phyloP scores from a whole-genome alignment of 2,888 invertebrate genomes.

The Tineola bisselliella region DNA sequence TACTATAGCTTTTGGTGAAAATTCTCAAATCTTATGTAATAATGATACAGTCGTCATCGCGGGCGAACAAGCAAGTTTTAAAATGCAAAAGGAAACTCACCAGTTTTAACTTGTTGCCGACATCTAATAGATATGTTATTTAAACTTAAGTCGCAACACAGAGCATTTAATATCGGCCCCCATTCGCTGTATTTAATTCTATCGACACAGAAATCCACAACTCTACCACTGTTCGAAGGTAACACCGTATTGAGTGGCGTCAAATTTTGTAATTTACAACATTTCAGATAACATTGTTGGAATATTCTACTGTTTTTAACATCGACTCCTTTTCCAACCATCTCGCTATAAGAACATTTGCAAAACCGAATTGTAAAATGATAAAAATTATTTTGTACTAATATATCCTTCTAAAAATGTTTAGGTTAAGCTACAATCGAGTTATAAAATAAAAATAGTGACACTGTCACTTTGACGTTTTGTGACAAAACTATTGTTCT shows the following conservation, averaged over 20 bases:
- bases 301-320: constrained; percentile 53
- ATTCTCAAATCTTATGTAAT: too few species aligned
- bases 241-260: constrained; percentile 48
- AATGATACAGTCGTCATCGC: too few species aligned
- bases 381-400: neutral
- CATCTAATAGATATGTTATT: constrained; percentile 75
- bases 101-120: constrained; percentile 59
- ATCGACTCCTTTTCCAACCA: constrained; percentile 55
- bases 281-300: constrained; percentile 59
- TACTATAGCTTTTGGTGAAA: too few species aligned
- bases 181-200: constrained; percentile 80
- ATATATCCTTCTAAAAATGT: neutral
- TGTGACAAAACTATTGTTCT: too few species aligned
- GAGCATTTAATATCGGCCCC: constrained; percentile 77
- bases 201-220: constrained; percentile 77
- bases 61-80: too few species aligned
- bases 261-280: constrained; percentile 59
- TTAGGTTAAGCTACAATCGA: neutral
- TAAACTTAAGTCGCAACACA: constrained; percentile 76
- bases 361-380: neutral
- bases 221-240: constrained; percentile 55
- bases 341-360: constrained; percentile 19
- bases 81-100: constrained; percentile 24
- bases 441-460: constrained; percentile 6
- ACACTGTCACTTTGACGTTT: neutral